Evolutionary conservation across 2,113 vertebrate species (phyloP).

Genomic region (Oreochromis spilurus): DNA sequence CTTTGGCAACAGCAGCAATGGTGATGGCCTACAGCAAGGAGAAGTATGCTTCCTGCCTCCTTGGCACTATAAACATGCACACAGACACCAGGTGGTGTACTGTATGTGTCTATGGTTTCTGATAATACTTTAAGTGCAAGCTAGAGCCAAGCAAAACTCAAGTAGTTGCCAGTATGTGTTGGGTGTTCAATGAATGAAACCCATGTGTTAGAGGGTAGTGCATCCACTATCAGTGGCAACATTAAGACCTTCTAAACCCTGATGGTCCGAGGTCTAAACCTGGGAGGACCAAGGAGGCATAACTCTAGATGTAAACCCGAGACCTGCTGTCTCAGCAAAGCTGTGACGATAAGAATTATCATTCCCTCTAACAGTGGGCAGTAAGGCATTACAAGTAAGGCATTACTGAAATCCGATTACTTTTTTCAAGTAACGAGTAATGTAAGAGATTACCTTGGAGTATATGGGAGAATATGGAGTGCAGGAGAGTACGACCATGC

Average conservation of each 20-base stretch:
- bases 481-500: not conserved
- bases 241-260: not conserved
- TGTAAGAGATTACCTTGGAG: not conserved
- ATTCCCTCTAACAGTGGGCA: not conserved
- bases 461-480: not conserved
- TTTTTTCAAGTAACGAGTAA: not conserved
- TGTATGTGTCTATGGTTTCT: not conserved
- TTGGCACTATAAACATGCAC: constrained; percentile 8
- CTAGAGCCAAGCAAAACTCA: not conserved
- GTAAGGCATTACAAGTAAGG: not conserved
- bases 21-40: constrained; percentile 28
- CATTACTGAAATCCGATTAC: not conserved
- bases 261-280: not conserved
- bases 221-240: not conserved
- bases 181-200: not conserved
- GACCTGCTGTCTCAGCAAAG: not conserved
- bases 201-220: not conserved
- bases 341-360: not conserved
- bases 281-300: not conserved
- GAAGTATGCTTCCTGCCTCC: constrained; percentile 16
- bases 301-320: not conserved
- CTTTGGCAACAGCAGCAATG: constrained; percentile 31
- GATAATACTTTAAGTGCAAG: not conserved
- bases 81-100: constrained; percentile 35
- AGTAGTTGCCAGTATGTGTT: not conserved